Base-by-base conservation (phyloP, 2,888 invertebrate genomes). In the Drosophila testacea region DNA sequence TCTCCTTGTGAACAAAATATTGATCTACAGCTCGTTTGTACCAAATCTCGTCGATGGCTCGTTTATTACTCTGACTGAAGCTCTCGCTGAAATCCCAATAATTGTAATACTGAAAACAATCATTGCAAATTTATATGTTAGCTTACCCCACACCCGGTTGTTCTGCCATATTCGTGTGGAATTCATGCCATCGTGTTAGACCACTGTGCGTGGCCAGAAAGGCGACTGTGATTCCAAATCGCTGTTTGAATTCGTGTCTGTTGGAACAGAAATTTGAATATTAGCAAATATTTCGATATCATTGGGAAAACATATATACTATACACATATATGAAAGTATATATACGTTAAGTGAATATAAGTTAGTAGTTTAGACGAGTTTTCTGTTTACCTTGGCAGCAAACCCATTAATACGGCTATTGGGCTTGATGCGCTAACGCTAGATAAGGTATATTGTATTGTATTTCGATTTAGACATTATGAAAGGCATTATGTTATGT, bases 331-430 rank as follows among this genome's bases (percentile, higher is more conserved):
- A 44, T 32, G 27, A 4, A 22, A 42, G 32, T 54, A 46, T 47
- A 52, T 62, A 64, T 42, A 32, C 32, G 63, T 30, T 39, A 32
- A 47, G 48, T 44, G 69, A 42, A 30, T 36, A 46, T 34, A 50
- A 41, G 13, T 27, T 30, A 52, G 16, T 61, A 63, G 61, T 76
- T 32, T 47, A 60, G 54, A 52, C 76, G 73, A 73, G 62, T 70
- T 61, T 36, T 67, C 54, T 77, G 95, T 94, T 95, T 97, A 97
- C 97, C 97, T 97, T 95, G 97, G 96, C 94, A 97, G 94, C 93
- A 96, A 95, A 94, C 96, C 96, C 95, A 97, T 97, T 96, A 97
- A 96, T 94, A 96, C 96, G 93, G 96, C 96, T 94, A 97, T 96
- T 93, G 97, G 97, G 94, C 96, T 96, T 93, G 93, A 92, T 93